Evolutionary conservation across 1,140 invertebrate genomes (phyloP).

Genomic region (Drosophila erecta): DNA sequence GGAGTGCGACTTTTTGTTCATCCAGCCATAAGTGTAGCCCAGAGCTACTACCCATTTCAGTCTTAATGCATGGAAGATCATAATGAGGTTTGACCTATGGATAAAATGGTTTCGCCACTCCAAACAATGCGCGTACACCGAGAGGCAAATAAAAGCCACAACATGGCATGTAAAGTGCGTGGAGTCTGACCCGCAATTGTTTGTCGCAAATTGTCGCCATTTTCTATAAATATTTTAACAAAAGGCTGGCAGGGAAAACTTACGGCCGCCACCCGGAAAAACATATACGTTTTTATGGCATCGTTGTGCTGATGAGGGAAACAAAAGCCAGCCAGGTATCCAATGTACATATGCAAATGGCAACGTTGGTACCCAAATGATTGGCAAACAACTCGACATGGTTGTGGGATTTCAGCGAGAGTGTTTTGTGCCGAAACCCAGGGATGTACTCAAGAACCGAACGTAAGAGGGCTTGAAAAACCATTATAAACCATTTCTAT

Average conservation of each 20-base stretch:
- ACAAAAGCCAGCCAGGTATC: slow-evolving; percentile 37
- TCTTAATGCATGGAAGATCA: slow-evolving; percentile 34
- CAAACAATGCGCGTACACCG: neutral
- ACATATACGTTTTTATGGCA: slow-evolving; percentile 55
- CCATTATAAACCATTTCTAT: too few relatives aligned
- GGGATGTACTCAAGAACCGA: neutral
- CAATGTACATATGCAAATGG: slow-evolving; percentile 55
- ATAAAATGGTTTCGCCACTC: slow-evolving; percentile 20
- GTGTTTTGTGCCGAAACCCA: neutral
- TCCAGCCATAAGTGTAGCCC: slow-evolving; percentile 46
- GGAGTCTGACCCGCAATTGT: slow-evolving; percentile 54
- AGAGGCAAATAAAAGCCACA: slow-evolving; percentile 53
- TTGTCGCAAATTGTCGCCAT: slow-evolving; percentile 60
- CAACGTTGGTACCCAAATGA: slow-evolving; percentile 21
- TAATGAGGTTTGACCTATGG: slow-evolving; percentile 28
- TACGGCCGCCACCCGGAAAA: slow-evolving; percentile 22
- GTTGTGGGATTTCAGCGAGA: slow-evolving; percentile 1
- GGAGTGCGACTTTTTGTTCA: slow-evolving; percentile 47
- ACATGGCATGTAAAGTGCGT: slow-evolving; percentile 64
- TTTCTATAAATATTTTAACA: slow-evolving; percentile 75
- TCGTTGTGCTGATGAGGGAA: slow-evolving; percentile 53
- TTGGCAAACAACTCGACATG: slow-evolving; percentile 33
- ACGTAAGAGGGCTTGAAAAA: neutral
- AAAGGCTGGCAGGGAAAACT: slow-evolving; percentile 34
- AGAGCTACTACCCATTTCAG: slow-evolving; percentile 20